Evolutionary conservation across 2,888 invertebrate genomes (phyloP).

Genomic region (Heliconius aoede): DNA sequence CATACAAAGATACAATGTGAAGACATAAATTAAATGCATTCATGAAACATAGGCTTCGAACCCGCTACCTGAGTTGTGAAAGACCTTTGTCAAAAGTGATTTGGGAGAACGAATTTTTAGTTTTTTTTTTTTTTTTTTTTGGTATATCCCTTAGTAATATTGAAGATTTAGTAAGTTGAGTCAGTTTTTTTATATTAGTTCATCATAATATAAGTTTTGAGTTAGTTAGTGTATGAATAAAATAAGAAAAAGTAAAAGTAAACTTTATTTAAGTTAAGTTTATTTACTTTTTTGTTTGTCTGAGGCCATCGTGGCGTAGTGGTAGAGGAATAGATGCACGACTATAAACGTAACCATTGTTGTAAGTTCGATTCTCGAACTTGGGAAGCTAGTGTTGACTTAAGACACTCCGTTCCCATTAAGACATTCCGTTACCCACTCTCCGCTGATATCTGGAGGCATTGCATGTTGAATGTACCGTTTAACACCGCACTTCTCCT

Average conservation of each 20-base stretch:
- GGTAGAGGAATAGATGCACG: accelerated
- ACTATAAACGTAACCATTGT: neutral
- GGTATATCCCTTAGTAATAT: neutral
- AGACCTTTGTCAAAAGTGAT: conserved; percentile 21
- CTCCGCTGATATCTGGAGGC: too few species aligned
- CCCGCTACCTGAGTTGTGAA: conserved; percentile 30
- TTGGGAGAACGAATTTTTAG: conserved; percentile 1
- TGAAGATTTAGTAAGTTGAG: neutral
- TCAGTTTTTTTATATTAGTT: neutral
- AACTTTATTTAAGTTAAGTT: too few species aligned
- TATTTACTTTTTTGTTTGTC: neutral
- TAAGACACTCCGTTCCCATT: too few species aligned
- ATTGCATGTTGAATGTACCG: too few species aligned
- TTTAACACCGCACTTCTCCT: too few species aligned
- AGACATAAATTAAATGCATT: conserved; percentile 30
- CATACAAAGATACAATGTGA: conserved; percentile 24
- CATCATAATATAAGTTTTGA: neutral
- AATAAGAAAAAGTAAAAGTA: too few species aligned
- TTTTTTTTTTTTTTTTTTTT: neutral
- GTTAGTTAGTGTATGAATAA: too few species aligned
- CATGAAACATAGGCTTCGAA: conserved; percentile 20
- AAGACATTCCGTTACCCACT: too few species aligned
- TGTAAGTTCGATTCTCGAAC: neutral
- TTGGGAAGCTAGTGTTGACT: too few species aligned
- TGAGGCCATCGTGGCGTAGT: neutral